Base-by-base conservation (phyloP, 1,140 invertebrate genomes). In the Procambarus clarkii region DNA sequence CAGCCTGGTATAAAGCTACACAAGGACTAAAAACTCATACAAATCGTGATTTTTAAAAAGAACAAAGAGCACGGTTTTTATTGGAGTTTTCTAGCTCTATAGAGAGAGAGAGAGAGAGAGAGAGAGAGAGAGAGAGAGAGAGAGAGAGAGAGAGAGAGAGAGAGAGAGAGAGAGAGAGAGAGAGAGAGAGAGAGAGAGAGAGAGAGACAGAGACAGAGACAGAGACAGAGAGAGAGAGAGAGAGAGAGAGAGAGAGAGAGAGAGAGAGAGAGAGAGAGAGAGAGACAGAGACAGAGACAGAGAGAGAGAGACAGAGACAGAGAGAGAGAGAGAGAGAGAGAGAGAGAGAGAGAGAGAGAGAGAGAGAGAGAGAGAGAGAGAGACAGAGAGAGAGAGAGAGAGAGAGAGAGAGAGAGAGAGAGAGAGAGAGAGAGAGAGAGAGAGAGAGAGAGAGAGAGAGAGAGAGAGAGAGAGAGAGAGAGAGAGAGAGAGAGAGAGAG, bases 101-200 rank as follows among this genome's bases (percentile, higher is more conserved):
- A 34, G 34, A 34, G 34, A 18, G 21, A 24, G 21, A 24, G 69
- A 24, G n/a, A 79, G 77, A 79, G 77, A 79, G 77, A 79, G 77
- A 79, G 77, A 79, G 77, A 79, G 77, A 79, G 77, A 79, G 77
- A 79, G 77, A 79, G 77, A 79, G 77, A 79, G 34, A 34, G 34
- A 34, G 34, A 18, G 21, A 24, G 21, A 24, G 69, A 24, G n/a
- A 79, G 77, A 79, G 77, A 79, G 77, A 79, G 77, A 79, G 77
- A 79, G 77, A 79, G 77, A 79, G 77, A 79, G 77, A 79, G 77
- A 79, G 77, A 79, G 77, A 79, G 77, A 79, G 77, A 79, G 77
- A 79, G 77, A 79, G 77, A 79, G 77, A 79, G 77, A 79, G 77
- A 79, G 77, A 79, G 77, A 79, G 77, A 79, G 77, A 79, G 77